Evolutionary conservation across 1,140 invertebrate genomes (phyloP).

Genomic region (Melipona quadrifasciata): DNA sequence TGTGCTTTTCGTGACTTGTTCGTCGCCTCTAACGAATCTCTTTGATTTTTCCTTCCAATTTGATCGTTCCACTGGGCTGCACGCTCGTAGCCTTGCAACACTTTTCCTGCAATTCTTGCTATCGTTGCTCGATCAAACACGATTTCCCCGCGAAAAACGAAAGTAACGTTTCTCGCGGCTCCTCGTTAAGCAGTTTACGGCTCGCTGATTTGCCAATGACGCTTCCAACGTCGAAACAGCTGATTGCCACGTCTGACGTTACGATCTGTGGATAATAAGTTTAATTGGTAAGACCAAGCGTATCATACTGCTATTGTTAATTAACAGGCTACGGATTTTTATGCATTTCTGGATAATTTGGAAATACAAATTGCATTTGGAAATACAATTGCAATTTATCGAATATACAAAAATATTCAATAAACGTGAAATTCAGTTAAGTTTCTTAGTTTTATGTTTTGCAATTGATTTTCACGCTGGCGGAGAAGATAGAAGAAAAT

Average conservation of each 20-base stretch:
- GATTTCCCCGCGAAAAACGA: constrained; percentile 72
- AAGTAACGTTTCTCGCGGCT: constrained; percentile 60
- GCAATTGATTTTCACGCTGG: not conserved
- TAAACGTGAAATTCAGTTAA: no score
- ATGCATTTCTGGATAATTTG: no score
- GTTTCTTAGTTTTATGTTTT: no score
- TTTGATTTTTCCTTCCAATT: not conserved
- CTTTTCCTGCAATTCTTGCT: constrained; percentile 52
- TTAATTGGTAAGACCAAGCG: not conserved
- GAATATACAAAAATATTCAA: no score
- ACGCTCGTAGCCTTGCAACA: constrained; percentile 47
- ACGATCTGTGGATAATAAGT: constrained; percentile 35
- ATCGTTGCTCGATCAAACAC: constrained; percentile 39
- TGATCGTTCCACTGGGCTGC: constrained; percentile 1
- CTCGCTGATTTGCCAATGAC: constrained; percentile 26
- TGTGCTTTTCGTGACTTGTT: not conserved
- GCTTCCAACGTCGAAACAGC: constrained; percentile 8
- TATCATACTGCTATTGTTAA: no score
- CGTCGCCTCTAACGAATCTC: not conserved
- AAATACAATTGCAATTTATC: no score
- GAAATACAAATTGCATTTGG: no score
- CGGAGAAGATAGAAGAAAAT: not conserved
- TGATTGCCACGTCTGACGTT: constrained; percentile 14
- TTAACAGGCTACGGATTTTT: no score
- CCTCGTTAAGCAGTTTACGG: constrained; percentile 44